These are phyloP conservation scores for Columba janthina DNA, from an alignment of 2,113 vertebrate genomes.

Conservation along the genomic window DNA sequence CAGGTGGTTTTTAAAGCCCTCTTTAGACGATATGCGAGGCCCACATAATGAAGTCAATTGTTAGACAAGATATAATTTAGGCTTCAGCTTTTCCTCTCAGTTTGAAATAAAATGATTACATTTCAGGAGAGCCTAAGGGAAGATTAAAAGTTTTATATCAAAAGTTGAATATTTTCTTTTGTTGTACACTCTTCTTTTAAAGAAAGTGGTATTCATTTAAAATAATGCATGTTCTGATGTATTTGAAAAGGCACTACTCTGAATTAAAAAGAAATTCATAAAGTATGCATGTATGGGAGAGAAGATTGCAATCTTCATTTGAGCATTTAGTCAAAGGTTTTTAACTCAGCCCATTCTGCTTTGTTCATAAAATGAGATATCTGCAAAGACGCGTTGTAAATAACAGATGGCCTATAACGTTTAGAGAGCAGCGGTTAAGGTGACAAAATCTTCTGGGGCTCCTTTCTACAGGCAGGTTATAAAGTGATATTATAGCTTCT, in stretches of 20 bases:
- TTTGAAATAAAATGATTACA: conserved; percentile 61
- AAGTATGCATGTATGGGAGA: conserved; percentile 20
- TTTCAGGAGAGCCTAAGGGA: conserved; percentile 40
- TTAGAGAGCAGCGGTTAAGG: neutral
- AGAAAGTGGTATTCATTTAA: conserved; percentile 42
- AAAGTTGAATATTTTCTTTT: conserved; percentile 61
- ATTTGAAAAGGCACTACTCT: conserved; percentile 21
- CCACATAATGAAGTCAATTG: conserved; percentile 52
- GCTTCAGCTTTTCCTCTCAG: conserved; percentile 42
- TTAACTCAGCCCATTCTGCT: neutral
- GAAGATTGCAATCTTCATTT: neutral
- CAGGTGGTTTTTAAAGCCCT: conserved; percentile 41
- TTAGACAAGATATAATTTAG: conserved; percentile 68
- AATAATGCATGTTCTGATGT: conserved; percentile 18
- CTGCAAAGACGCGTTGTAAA: neutral
- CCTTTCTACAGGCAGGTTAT: neutral
- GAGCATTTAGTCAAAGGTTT: neutral
- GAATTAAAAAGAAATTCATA: conserved; percentile 48
- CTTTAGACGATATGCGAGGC: neutral
- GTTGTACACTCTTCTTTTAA: conserved; percentile 8
- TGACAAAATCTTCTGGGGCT: neutral
- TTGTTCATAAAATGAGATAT: neutral
- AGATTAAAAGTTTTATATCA: conserved; percentile 64
- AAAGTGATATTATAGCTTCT: neutral
- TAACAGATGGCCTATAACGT: neutral